Base-by-base conservation (phyloP, 1,140 invertebrate genomes). In the Grapholita molesta region DNA sequence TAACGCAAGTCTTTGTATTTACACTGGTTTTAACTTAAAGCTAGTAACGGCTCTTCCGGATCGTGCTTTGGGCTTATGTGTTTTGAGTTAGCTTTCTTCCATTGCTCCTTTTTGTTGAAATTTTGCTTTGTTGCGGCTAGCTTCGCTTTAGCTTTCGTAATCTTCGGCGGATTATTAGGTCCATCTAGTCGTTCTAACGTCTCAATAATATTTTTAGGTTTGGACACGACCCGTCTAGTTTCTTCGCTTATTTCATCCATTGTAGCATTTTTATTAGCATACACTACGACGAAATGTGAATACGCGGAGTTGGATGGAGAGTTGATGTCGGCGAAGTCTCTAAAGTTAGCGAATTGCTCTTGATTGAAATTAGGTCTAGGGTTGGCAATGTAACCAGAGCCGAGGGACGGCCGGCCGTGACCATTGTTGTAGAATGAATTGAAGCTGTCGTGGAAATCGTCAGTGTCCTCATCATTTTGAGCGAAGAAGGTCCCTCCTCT, bases 311-410 rank as follows among this genome's bases (percentile, higher is more conserved):
- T 96, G 0, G 96, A 94, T 9, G 96, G 96, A 6, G 96, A 95
- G 42, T 96, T 97, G 25, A 97, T 97, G 76, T 97, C 97, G 0
- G 97, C 96, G 79, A 97, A 97, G 78, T 97, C 97, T 70, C 96
- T 94, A 91, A 97, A 97, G 79, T 97, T 97, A 3, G 96, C 96
- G 77, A 97, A 97, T 79, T 96, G 96, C 75, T 96, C 93, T 77
- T 94, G 95, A 35, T 94, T 94, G 71, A 93, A 94, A 69, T 93
- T 92, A 0, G 94, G 94, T 79, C 94, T 87, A 7, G 93, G 92
- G 66, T 94, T 94, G 0, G 88, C 86, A 33, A 89, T 88, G 48
- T 91, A 88, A n/a, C 85, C 93, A n/a, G 94, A 93, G 53, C 93
- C 93, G 7, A 92, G 86, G 2, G 94, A 93, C 3, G 95, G 95